Percentiles rank a stretch among this genome's conserved stretches.
Conservation (phyloP, 2,113 vertebrate genomes). For the Trachemys scripta region DNA sequence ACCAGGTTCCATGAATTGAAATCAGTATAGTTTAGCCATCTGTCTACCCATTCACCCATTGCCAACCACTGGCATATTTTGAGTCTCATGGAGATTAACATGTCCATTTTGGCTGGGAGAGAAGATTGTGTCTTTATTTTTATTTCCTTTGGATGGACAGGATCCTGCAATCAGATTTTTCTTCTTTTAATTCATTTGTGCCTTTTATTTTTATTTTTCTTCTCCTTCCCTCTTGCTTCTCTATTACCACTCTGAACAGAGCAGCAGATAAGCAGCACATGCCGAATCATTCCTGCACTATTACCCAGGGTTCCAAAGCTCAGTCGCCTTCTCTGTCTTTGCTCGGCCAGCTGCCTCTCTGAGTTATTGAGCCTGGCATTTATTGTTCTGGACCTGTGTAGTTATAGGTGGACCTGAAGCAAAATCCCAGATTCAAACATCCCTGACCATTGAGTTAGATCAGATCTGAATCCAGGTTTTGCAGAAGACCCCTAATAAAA, state of each 20-base stretch:
- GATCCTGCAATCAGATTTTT: background rate
- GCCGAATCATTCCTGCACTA: background rate
- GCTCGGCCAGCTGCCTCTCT: accelerated
- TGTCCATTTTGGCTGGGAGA: slow-evolving; percentile 35
- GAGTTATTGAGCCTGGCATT: background rate
- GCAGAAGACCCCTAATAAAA: background rate
- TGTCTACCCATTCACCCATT: background rate
- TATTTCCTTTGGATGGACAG: slow-evolving; percentile 28
- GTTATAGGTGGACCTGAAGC: background rate
- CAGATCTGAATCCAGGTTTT: background rate
- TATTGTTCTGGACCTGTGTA: background rate
- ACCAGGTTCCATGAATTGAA: slow-evolving; percentile 55
- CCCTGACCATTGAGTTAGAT: background rate
- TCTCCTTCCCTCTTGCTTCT: background rate
- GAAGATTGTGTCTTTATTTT: slow-evolving; percentile 24
- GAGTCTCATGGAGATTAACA: background rate
- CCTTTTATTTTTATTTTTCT: background rate
- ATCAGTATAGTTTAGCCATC: background rate
- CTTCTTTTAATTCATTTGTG: background rate
- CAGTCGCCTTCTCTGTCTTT: accelerated
- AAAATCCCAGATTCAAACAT: background rate
- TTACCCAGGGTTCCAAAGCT: background rate
- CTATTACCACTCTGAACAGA: background rate
- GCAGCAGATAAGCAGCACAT: accelerated
- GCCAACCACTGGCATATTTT: background rate